A percentile compares a stretch with the other conserved stretches of the same genome.
Evolutionary conservation across 2,113 vertebrate species (phyloP).

Genomic region (Progne subis): DNA sequence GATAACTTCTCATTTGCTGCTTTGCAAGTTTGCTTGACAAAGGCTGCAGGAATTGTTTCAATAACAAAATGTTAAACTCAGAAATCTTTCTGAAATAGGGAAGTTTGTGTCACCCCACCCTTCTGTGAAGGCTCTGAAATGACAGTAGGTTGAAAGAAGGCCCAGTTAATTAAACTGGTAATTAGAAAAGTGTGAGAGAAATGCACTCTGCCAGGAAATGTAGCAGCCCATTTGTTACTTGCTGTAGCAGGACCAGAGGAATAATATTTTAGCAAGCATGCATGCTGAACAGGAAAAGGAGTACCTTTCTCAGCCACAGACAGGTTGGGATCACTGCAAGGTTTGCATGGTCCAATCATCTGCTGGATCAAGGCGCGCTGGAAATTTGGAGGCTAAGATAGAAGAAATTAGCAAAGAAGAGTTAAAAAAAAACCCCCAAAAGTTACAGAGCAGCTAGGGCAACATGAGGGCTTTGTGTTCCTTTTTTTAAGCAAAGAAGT

Average conservation of each 20-base stretch:
- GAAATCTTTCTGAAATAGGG: background rate
- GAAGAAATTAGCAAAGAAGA: slow-evolving; percentile 19
- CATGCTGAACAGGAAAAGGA: background rate
- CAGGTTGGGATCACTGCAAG: slow-evolving; percentile 91
- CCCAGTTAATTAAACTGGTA: slow-evolving; percentile 33
- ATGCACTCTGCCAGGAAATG: background rate
- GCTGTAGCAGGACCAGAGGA: background rate
- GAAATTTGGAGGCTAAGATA: slow-evolving; percentile 87
- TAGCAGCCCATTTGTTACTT: background rate
- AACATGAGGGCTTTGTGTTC: background rate
- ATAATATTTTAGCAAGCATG: background rate
- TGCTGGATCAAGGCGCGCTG: slow-evolving; percentile 95
- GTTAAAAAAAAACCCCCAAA: background rate
- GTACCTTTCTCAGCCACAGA: slow-evolving; percentile 94
- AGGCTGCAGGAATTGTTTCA: background rate
- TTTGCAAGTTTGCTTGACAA: background rate
- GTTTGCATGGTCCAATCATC: slow-evolving; percentile 94
- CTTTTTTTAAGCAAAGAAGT: background rate
- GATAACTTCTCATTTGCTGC: background rate
- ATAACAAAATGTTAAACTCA: background rate
- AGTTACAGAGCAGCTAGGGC: background rate
- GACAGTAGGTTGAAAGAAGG: background rate
- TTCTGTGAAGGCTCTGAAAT: background rate
- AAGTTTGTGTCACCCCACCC: background rate
- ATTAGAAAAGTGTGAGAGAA: slow-evolving; percentile 26